These are phyloP conservation scores for Exephanes ischioxanthus DNA, from an alignment of 2,888 invertebrate species.

Conservation along the genomic window DNA sequence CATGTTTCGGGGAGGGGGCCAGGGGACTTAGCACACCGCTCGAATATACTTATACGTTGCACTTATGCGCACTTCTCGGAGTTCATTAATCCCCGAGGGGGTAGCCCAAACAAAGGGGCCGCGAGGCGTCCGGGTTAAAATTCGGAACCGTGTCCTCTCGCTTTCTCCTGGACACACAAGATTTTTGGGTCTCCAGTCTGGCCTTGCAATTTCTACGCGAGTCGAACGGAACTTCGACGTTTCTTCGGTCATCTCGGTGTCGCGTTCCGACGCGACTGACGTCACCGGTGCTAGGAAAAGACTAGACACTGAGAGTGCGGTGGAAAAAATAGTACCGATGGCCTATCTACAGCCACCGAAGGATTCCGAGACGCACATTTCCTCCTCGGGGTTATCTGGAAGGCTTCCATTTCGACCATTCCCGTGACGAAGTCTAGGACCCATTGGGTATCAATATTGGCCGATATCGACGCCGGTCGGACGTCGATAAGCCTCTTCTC, in stretches of 20 bases:
- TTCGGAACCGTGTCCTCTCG: conserved; percentile 46
- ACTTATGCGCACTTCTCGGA: conserved; percentile 68
- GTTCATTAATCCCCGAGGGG: conserved; percentile 80
- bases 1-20: conserved; percentile 66
- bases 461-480: conserved; percentile 60
- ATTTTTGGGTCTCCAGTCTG: conserved; percentile 6
- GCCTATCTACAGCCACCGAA: conserved; percentile 58
- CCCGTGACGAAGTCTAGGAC: conserved; percentile 51
- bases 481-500: conserved; percentile 73
- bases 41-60: conserved; percentile 50
- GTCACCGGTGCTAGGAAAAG: neutral
- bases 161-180: conserved; percentile 34
- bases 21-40: conserved; percentile 69
- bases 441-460: conserved; percentile 76
- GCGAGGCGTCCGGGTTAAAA: conserved; percentile 55
- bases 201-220: neutral
- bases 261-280: conserved; percentile 2
- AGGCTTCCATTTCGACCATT: conserved; percentile 42
- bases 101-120: conserved; percentile 80
- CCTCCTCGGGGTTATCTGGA: conserved; percentile 66
- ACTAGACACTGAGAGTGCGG: conserved; percentile 38
- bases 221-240: neutral
- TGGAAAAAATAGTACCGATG: conserved; percentile 70
- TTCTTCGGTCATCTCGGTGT: neutral
- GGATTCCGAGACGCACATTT: conserved; percentile 72